Percentiles rank a stretch among this genome's conserved stretches.
Conservation (phyloP, 2,888 invertebrate species). For the Euplexia lucipara region DNA sequence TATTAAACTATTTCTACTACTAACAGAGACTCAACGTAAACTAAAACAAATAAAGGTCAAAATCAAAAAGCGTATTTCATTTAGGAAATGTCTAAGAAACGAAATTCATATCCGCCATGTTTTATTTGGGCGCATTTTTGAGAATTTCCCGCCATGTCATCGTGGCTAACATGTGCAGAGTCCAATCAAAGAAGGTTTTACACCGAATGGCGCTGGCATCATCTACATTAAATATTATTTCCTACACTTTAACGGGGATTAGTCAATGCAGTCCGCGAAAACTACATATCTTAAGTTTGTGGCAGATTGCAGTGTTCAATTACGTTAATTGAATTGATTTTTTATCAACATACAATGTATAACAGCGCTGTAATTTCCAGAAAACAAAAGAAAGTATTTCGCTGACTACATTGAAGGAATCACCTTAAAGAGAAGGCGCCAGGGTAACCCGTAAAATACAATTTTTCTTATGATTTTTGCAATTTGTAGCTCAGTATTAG, state of each 20-base stretch:
- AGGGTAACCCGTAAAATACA: too few species aligned
- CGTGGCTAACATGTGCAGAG: constrained; percentile 49
- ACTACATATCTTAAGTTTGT: too few species aligned
- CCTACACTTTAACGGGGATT: constrained; percentile 28
- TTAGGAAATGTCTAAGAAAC: not conserved
- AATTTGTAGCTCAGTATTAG: too few species aligned
- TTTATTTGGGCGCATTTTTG: constrained; percentile 23
- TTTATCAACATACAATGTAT: too few species aligned
- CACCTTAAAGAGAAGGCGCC: too few species aligned
- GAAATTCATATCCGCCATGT: constrained; percentile 26
- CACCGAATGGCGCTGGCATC: constrained; percentile 40
- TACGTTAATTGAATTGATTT: too few species aligned
- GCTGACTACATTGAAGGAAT: too few species aligned
- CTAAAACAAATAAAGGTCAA: constrained; percentile 3
- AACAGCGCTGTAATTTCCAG: too few species aligned
- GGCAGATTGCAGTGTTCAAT: too few species aligned
- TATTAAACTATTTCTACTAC: constrained; percentile 3
- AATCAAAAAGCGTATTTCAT: not conserved
- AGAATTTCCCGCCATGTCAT: constrained; percentile 20
- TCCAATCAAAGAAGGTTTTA: constrained; percentile 43
- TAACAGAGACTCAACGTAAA: not conserved
- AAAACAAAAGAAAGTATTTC: too few species aligned
- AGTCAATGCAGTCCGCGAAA: too few species aligned
- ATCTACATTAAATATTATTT: constrained; percentile 39
- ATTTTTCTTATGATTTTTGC: too few species aligned